Base-by-base conservation (phyloP, 2,797 vertebrate genomes). In the Hypotaenidia okinawae region DNA sequence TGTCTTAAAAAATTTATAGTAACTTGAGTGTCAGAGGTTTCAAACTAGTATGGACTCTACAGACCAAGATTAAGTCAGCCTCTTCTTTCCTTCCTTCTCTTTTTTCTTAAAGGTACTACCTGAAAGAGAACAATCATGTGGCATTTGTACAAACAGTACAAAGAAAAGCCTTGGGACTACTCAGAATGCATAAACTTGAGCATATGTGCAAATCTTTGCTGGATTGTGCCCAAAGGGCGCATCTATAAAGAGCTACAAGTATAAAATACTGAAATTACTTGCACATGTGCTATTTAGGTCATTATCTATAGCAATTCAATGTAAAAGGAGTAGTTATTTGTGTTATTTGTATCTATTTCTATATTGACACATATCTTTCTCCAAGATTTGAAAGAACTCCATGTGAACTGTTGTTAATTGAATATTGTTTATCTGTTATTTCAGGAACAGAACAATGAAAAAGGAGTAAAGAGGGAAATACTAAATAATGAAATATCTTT, bases 221-320 rank as follows among this genome's bases (percentile, higher is more conserved):
- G 92, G 87, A 91, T 91, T 90, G 75, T 0, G 13, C 84, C 93
- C 87, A 95, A 93, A 95, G 78, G 78, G 81, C 8, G 14, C 76
- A 80, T 92, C 75, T 92, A 70, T 92, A 83, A 93, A 95, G 91
- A 87, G n/a, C 54, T 93, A 39, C 54, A 94, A 89, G 47, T 91
- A 87, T 69, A 81, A 94, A 92, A 91, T 87, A 77, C 37, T 55
- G 75, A 91, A 93, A 95, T 95, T 85, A 59, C 85, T 96, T 95
- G 72, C 94, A 92, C 22, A 52, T 93, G 82, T 91, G 58, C 55
- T 87, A 78, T 89, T 93, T 83, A 75, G 89, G 89, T 89, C 47
- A 78, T 91, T 94, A 95, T 75, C 89, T 85, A 57, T 75, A 75
- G 47, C 43, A 89, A 87, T 87, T 74, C 69, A 81, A 57, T 83